Base-by-base conservation (phyloP, 2,888 invertebrate genomes). In the Drosophila meridionalis region DNA sequence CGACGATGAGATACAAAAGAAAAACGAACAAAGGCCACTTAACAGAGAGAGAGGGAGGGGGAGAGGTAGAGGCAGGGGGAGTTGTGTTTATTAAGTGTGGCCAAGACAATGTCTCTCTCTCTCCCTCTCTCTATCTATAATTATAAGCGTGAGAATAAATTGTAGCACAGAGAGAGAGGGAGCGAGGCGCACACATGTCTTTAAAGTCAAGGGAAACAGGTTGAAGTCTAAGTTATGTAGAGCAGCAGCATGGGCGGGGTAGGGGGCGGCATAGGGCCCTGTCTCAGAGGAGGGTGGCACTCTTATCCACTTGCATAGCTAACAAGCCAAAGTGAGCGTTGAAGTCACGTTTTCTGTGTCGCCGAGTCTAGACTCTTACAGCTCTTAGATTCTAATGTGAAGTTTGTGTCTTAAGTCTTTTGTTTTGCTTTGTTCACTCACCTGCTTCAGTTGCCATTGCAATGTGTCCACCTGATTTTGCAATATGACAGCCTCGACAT, bases 371-470 rank as follows among this genome's bases (percentile, higher is more conserved):
- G 57, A 55, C 68, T 59, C 12, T 14, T 8, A 58, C 9, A 32
- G 9, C 9, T 14, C 32, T 20, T 38, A n/a, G 68, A 53, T 20
- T 20, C 28, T 65, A n/a, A 28, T 12, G 8, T 60, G 69, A 79
- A 63, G 81, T 81, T 82, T 73, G 89, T 87, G 82, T 70, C 83
- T 87, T 84, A 67, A 76, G 73, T 78, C 76, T 69, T 80, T 72
- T 61, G 72, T 62, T 61, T 53, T 61, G 72, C 60, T 61, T 53
- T 32, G 57, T 11, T 28, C 53, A 76, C 91, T 92, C 93, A 96
- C 96, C 94, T 96, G 95, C 93, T 95, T 95, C 73, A 96, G 92
- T 92, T 96, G 96, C 96, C 96, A 96, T 89, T 95, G 95, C 77
- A 96, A 92, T 67, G 95, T 95, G 90, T 95, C 95, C 82, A 96